Percentiles rank a stretch among this genome's conserved stretches.
Evolutionary conservation across 35 echinoderm and acorn worm genomes (phyloP).

Genomic region (Anneissia japonica): DNA sequence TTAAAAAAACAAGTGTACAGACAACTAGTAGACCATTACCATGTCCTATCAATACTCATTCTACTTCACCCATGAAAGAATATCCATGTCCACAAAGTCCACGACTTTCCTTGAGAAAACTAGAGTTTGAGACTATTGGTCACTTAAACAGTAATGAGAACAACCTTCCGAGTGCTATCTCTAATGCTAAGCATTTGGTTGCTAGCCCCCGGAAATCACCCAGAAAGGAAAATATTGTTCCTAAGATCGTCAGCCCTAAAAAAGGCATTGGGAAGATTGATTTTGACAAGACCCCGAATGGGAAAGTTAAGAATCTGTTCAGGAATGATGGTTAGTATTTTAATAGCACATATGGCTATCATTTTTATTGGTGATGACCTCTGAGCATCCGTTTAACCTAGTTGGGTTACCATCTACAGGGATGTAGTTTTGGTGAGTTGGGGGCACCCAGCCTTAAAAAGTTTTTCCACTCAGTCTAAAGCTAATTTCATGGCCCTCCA

Average conservation of each 20-base stretch:
- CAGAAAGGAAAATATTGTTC: not conserved
- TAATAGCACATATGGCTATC: not conserved
- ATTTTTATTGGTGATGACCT: too few relatives aligned
- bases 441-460: too few relatives aligned
- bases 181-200: not conserved
- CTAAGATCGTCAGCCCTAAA: not conserved
- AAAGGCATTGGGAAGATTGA: not conserved
- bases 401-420: too few relatives aligned
- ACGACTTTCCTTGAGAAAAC: not conserved
- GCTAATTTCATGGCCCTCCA: too few relatives aligned
- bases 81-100: not conserved
- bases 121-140: not conserved
- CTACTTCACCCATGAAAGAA: not conserved
- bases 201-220: not conserved
- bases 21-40: too few relatives aligned
- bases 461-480: too few relatives aligned
- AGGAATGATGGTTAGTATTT: not conserved
- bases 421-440: too few relatives aligned
- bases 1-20: too few relatives aligned
- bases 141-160: not conserved
- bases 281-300: not conserved
- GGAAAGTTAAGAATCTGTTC: not conserved
- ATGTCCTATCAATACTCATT: too few relatives aligned
- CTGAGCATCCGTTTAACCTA: too few relatives aligned
- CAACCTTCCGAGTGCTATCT: not conserved